A percentile compares a stretch with the other conserved stretches of the same genome.
These are phyloP conservation scores for Macaca fascicularis DNA, from an alignment of 2,113 vertebrate genomes.

Conservation along the genomic window T2T-MFA8v1.1 NC_088385.1:74012501-74013000, in stretches of 20 bases:
- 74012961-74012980: too few species aligned
- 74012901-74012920: neutral
- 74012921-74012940: neutral
- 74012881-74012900: constrained; percentile 3
- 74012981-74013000: too few species aligned
- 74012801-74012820: neutral
- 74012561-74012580: neutral
- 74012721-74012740: neutral
- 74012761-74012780: neutral
- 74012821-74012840: neutral
- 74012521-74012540: constrained; percentile 5
- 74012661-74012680: neutral
- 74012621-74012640: neutral
- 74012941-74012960: too few species aligned
- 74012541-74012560: neutral
- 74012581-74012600: neutral
- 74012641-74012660: neutral
- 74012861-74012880: neutral
- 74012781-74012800: neutral
- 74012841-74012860: neutral
- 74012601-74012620: neutral
- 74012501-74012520: neutral
- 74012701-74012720: neutral
- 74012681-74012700: neutral
- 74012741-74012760: neutral